Evolutionary conservation across 2,888 invertebrate species (phyloP), one percentile per base, ranked within the genome.

Genomic region (Drosophila anomalata): DNA sequence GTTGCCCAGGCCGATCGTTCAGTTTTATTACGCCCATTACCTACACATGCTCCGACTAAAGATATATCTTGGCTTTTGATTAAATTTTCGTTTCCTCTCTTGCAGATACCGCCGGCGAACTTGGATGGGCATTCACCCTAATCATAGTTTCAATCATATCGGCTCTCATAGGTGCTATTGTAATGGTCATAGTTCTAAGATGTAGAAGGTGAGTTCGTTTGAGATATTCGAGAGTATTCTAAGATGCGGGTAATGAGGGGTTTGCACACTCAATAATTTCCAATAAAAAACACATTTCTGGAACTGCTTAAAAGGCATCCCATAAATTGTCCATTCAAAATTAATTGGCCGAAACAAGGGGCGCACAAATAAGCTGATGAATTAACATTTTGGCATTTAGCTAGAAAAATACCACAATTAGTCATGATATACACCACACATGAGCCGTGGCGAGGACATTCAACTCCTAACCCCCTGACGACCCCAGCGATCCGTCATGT

Each of bases 111-210:
- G 86, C 90, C 72, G 91, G 91, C 67, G 92, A 91, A 85, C 90
- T 91, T 75, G 91, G 91, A 77, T 95, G 95, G 95, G 93, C 94
- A 77, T 92, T 95, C 79, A 95, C 95, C 66, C 91, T 95, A 89
- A 93, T 95, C 79, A 94, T 95, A 91, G 95, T 95, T 80, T 95
- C 95, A 76, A 92, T 95, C 89, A 93, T 94, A 89, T 95, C 95
- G 76, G 95, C 95, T 81, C 93, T 94, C 75, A 93, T 95, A 90
- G 95, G 95, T 83, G 95, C 95, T 81, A 94, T 95, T 88, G 92
- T 95, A 87, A 95, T 95, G 95, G 94, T 95, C 90, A 93, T 94
- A 90, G 93, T 94, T 76, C 93, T 95, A 84, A 95, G 95, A 90
- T 95, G 95, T 92, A 93, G 89, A 90, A 91, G 91, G 91, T 91